Evolutionary conservation across 2,797 vertebrate species (phyloP).

Genomic region (Martes flavigula): DNA sequence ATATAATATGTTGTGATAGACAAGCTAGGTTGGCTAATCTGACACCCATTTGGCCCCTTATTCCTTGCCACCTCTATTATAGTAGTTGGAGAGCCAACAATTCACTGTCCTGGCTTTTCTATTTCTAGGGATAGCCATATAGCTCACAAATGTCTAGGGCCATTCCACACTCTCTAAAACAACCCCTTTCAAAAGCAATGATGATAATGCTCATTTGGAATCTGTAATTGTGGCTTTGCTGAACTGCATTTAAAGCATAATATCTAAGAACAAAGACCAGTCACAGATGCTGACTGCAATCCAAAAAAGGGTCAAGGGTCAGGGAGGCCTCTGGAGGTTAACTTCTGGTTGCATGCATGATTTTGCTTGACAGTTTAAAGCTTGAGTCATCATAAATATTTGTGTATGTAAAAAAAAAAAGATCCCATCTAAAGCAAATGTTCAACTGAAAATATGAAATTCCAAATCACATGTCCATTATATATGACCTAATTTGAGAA

Average conservation of each 20-base stretch:
- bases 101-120: background rate
- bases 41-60: background rate
- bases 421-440: background rate
- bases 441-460: slow-evolving; percentile 27
- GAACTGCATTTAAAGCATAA: slow-evolving; percentile 15
- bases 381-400: background rate
- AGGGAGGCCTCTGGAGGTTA: slow-evolving; percentile 2
- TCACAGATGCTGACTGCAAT: background rate
- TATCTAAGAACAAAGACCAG: slow-evolving; percentile 57
- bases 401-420: background rate
- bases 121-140: background rate
- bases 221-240: slow-evolving; percentile 69
- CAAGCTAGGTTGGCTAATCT: background rate
- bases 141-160: background rate
- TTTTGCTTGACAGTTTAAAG: background rate
- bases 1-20: background rate
- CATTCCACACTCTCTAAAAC: background rate
- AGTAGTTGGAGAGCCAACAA: background rate
- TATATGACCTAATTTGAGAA: slow-evolving; percentile 32
- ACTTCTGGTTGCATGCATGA: background rate
- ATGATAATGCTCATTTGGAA: slow-evolving; percentile 27
- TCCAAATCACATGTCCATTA: background rate
- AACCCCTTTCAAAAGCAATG: slow-evolving; percentile 32
- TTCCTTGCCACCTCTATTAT: background rate
- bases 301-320: background rate